Conservation (phyloP, 2,797 vertebrate genomes). For the Paratrypauchen microcephalus region DNA sequence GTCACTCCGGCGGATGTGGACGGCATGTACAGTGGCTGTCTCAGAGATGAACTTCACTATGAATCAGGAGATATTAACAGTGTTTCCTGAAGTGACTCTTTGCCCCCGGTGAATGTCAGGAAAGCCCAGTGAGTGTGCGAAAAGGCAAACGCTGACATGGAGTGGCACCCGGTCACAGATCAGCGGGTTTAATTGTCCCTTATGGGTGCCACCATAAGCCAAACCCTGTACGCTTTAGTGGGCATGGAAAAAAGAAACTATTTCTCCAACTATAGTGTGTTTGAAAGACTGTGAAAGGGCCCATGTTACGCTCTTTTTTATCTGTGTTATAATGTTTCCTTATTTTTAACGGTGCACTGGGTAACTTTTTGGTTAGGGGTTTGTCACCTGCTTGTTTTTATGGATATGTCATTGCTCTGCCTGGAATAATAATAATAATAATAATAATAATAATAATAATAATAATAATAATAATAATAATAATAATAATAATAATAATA, state of each 20-base stretch:
- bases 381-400: too few relatives aligned
- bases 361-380: too few relatives aligned
- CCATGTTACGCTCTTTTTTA: too few relatives aligned
- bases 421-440: too few relatives aligned
- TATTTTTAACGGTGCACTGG: too few relatives aligned
- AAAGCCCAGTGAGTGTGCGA: conserved; percentile 25
- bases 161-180: conserved; percentile 68
- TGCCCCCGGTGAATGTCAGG: conserved; percentile 22
- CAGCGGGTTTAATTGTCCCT: conserved; percentile 71
- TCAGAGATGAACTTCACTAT: conserved; percentile 21
- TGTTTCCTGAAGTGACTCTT: conserved; percentile 25
- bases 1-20: neutral
- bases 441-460: too few relatives aligned
- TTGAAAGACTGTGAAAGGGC: conserved; percentile 22
- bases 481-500: too few relatives aligned
- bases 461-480: too few relatives aligned
- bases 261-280: neutral
- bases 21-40: neutral
- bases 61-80: conserved; percentile 27
- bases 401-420: too few relatives aligned
- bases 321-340: too few relatives aligned
- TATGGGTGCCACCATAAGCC: conserved; percentile 59
- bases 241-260: conserved; percentile 43
- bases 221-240: conserved; percentile 42
- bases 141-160: conserved; percentile 45